Percentiles rank a stretch among this genome's conserved stretches.
Conservation (phyloP, 1,140 invertebrate species). For the Panulirus ornatus region DNA sequence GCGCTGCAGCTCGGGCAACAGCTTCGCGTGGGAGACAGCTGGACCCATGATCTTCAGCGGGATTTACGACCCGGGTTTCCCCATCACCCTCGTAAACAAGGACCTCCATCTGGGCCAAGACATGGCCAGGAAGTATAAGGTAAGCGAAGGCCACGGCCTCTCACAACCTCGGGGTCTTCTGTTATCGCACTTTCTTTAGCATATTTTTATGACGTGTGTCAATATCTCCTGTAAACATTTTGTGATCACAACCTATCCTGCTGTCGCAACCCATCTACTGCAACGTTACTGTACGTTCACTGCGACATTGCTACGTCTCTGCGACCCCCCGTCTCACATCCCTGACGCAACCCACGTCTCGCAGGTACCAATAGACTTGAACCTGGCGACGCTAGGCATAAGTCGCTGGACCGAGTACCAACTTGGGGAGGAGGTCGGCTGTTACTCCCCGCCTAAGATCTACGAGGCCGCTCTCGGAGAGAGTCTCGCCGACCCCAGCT, state of each 20-base stretch:
- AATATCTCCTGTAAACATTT: too few relatives aligned
- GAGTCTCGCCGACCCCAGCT: conserved; percentile 26
- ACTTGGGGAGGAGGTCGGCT: conserved; percentile 65
- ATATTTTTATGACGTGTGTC: too few relatives aligned
- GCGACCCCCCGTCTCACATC: too few relatives aligned
- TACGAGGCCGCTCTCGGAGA: conserved; percentile 55
- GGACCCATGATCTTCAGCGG: conserved; percentile 68
- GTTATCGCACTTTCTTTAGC: too few relatives aligned
- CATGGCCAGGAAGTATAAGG: conserved; percentile 75
- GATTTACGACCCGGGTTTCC: conserved; percentile 74
- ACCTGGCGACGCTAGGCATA: conserved; percentile 52
- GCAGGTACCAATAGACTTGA: conserved; percentile 31
- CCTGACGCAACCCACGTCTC: too few relatives aligned
- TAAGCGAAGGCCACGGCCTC: too few relatives aligned
- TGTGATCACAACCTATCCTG: too few relatives aligned
- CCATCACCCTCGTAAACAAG: conserved; percentile 73
- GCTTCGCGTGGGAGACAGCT: conserved; percentile 75
- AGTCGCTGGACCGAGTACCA: conserved; percentile 64
- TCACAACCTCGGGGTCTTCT: too few relatives aligned
- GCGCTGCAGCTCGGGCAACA: conserved; percentile 74
- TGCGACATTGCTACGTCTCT: too few relatives aligned
- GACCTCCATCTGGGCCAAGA: conserved; percentile 76
- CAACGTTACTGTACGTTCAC: too few relatives aligned
- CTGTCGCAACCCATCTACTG: too few relatives aligned
- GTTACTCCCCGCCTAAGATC: conserved; percentile 58